Percentiles rank a stretch among this genome's conserved stretches.
Evolutionary conservation across 2,797 vertebrate genomes (phyloP).

Genomic region (Crocodylus rhombifer): DNA sequence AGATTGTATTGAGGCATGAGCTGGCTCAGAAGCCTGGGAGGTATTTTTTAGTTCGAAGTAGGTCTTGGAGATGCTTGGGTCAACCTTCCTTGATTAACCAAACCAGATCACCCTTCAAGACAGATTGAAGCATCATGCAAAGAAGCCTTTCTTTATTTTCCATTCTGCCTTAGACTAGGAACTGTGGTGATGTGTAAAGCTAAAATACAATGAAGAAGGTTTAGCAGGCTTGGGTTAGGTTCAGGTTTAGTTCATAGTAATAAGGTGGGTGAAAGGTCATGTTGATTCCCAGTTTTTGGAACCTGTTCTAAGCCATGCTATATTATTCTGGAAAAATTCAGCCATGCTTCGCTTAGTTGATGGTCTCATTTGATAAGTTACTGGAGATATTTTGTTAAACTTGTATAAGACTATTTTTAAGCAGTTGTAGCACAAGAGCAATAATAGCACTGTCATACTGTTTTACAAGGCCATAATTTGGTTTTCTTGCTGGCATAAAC

Average conservation of each 20-base stretch:
- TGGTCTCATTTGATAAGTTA: not conserved
- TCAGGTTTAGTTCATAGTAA: fast-evolving
- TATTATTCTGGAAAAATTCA: fast-evolving
- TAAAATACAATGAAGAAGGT: not conserved
- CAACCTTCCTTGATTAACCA: not conserved
- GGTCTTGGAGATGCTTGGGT: not conserved
- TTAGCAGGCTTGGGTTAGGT: not conserved
- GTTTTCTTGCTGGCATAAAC: constrained; percentile 2
- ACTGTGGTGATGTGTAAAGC: not conserved
- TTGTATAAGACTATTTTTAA: constrained; percentile 14
- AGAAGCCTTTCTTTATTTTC: not conserved
- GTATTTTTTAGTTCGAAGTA: not conserved
- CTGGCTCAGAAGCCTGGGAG: not conserved
- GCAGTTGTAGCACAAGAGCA: not conserved
- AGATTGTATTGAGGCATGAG: not conserved
- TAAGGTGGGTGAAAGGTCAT: fast-evolving
- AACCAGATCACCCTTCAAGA: not conserved
- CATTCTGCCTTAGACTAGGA: not conserved
- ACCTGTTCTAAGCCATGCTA: not conserved
- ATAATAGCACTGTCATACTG: constrained; percentile 38
- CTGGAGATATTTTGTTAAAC: not conserved
- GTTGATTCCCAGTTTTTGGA: not conserved
- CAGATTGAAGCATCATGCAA: not conserved
- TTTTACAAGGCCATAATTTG: constrained; percentile 62
- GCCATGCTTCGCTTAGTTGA: not conserved